phyloP scores from a whole-genome alignment of 1,140 invertebrate species.

The Helicoverpa armigera region DNA sequence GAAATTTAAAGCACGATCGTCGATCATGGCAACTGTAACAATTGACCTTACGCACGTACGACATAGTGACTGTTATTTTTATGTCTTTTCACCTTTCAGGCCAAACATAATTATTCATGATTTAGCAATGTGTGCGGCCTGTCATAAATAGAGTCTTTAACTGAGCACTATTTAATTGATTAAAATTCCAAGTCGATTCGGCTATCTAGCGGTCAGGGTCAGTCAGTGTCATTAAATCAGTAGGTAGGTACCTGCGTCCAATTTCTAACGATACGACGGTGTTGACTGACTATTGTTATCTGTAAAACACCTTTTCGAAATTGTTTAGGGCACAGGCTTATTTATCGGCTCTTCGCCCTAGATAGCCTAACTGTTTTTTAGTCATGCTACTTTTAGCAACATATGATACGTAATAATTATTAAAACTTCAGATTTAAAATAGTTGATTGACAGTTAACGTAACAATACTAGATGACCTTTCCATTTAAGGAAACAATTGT shows the following conservation, averaged over 20 bases:
- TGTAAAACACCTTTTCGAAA: no score
- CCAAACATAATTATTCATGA: slow-evolving; percentile 4
- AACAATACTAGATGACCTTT: no score
- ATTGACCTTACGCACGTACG: slow-evolving; percentile 17
- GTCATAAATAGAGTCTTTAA: not conserved
- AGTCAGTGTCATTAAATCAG: not conserved
- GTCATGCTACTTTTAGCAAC: no score
- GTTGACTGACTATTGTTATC: not conserved
- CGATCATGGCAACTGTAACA: slow-evolving; percentile 22
- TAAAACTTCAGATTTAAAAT: no score
- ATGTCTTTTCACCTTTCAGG: not conserved
- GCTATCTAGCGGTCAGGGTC: slow-evolving; percentile 25
- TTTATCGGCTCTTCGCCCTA: no score
- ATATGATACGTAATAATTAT: no score
- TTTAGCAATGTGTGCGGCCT: not conserved
- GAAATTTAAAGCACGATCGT: not conserved
- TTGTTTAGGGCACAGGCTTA: not conserved
- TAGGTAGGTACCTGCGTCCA: not conserved
- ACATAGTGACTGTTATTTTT: not conserved
- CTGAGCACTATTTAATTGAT: slow-evolving; percentile 13
- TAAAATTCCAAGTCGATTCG: slow-evolving; percentile 27
- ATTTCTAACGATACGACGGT: slow-evolving; percentile 2
- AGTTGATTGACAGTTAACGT: no score
- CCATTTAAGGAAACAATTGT: no score
- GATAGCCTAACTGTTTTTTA: no score